Evolutionary conservation across 2,797 vertebrate genomes (phyloP), one percentile per base, ranked within the genome.

Genomic region (Protosalanx chinensis): DNA sequence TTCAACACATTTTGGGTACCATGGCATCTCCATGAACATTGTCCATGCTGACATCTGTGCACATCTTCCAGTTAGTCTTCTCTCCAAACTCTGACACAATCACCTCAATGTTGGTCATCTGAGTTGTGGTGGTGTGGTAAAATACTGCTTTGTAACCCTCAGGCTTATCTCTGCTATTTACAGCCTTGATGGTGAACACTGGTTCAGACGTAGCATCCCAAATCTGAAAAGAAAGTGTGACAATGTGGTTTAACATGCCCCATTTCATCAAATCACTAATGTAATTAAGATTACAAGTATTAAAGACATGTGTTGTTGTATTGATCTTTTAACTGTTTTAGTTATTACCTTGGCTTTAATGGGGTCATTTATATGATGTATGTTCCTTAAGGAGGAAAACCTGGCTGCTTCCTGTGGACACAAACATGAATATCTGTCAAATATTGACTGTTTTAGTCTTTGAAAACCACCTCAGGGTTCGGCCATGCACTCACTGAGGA

Each of bases 41-140:
- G 4, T 81, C 70, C 57, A 85, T 1, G 12, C 63, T 78, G 35
- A 84, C 74, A 71, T 91, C 84, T 0, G 86, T 51, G 49, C 91
- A 93, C 81, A 92, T 85, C 82, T 91, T 94, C 93, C 93, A 94
- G 88, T 92, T 94, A 73, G 82, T 80, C 62, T 87, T 82, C 4
- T 87, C 81, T 72, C 88, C 89, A 30, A 90, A 72, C 64, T 92
- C 82, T 20, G 91, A 93, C 70, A 92, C 63, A 18, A 92, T 88
- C 70, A 93, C 53, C 46, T 93, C 90, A 23, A 73, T 35, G 18
- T 80, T 83, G 7, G 84, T 51, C 33, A 30, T 33, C 27, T 75
- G 74, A 23, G 62, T 64, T 58, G 76, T 79, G 0, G 84, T 81
- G 0, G 79, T 82, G 81, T 91, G 87, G 84, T 85, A 93, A 68